Conservation (phyloP, 2,888 invertebrate genomes). For the Synanthedon tipuliformis region DNA sequence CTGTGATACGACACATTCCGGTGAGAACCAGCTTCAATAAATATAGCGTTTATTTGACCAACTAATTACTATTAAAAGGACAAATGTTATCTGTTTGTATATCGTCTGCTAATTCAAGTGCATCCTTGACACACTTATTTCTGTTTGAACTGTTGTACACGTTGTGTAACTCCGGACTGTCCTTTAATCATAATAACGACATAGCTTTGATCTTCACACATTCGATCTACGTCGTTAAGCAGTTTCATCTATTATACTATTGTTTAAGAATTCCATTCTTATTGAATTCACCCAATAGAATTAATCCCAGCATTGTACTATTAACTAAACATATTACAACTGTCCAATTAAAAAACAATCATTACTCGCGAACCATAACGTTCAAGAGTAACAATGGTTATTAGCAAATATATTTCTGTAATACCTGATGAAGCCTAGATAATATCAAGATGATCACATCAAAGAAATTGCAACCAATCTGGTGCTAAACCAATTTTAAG, state of each 20-base stretch:
- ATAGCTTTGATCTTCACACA: constrained; percentile 17
- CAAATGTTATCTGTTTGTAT: constrained; percentile 32
- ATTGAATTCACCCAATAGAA: no score
- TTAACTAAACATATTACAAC: no score
- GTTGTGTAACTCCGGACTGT: constrained; percentile 21
- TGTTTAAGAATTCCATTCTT: no score
- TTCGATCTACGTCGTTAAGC: constrained; percentile 7
- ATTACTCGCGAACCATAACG: no score
- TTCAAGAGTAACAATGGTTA: no score
- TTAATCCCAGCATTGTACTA: no score
- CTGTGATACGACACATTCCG: constrained; percentile 37
- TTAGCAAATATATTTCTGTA: no score
- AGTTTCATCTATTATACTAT: constrained; percentile 1
- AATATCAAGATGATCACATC: no score
- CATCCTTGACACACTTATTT: constrained; percentile 52
- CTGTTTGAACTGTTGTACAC: constrained; percentile 12
- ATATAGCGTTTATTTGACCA: neutral
- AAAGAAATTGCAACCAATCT: no score
- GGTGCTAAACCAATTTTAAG: no score
- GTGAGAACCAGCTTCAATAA: constrained; percentile 23
- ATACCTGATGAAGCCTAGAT: no score
- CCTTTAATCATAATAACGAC: constrained; percentile 37
- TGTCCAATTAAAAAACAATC: no score
- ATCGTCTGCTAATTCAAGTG: constrained; percentile 21
- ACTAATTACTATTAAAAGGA: neutral